Percentiles rank a stretch among this genome's conserved stretches.
These are phyloP conservation scores for Merodon equestris DNA, from an alignment of 2,888 invertebrate species.

Conservation along the genomic window DNA sequence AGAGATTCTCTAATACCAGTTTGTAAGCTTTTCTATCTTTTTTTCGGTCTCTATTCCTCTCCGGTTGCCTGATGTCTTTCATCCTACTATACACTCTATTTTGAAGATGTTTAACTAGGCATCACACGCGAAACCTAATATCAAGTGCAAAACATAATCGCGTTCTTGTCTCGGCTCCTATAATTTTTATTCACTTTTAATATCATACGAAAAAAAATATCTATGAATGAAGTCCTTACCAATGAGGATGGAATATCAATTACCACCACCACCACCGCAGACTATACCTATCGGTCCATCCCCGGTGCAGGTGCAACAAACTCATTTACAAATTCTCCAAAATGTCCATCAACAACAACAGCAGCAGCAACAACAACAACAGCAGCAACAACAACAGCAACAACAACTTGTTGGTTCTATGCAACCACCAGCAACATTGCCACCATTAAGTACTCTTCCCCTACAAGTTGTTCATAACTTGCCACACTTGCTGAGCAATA, in stretches of 20 bases:
- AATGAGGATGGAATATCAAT: constrained; percentile 79
- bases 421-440: constrained; percentile 74
- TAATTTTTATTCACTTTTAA: not conserved
- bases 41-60: not conserved
- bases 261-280: constrained; percentile 76
- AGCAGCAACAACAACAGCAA: constrained; percentile 72
- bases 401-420: constrained; percentile 75
- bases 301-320: constrained; percentile 73
- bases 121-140: constrained; percentile 26
- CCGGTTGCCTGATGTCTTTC: not conserved
- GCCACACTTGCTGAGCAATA: constrained; percentile 75
- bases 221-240: constrained; percentile 71
- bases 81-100: constrained; percentile 2
- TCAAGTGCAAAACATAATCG: constrained; percentile 11
- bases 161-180: not conserved
- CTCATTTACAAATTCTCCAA: constrained; percentile 74
- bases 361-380: constrained; percentile 74
- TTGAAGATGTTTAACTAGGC: constrained; percentile 47
- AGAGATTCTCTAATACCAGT: constrained; percentile 59
- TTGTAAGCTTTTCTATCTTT: constrained; percentile 48
- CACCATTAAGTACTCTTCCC: constrained; percentile 76
- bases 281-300: constrained; percentile 74
- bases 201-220: constrained; percentile 38
- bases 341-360: constrained; percentile 73
- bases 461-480: constrained; percentile 78